Evolutionary conservation across 2,797 vertebrate species (phyloP), one percentile per base, ranked within the genome.

Genomic region (Coreius guichenoti): DNA sequence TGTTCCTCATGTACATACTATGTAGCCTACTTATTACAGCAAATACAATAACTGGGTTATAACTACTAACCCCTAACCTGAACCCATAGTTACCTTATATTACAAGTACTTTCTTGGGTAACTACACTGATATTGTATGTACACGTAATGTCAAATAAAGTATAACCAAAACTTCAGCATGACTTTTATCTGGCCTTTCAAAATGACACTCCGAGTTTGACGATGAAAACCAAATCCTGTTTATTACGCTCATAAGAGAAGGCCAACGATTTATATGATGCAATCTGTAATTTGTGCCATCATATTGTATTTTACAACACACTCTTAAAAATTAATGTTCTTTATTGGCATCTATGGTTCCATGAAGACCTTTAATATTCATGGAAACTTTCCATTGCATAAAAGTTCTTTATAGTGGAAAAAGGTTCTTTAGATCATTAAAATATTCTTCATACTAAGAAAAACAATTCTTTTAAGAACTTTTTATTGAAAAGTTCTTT

Each of bases 141-240:
- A 43, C 39, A 43, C 1, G 9, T 43, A 2, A 8, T 43, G 39
- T 43, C 2, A 43, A 43, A 43, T 43, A 43, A 43, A 43, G 39
- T 43, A 43, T 43, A 43, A 43, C 8, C 39, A 43, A 43, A 43
- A 43, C 39, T 65, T 65, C 1, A 11, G 39, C 58, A 21, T 21
- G 58, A 65, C 56, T 83, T 67, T 68, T 76, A 75, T 63, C 29
- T 83, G 72, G 19, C 43, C 43, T 83, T 75, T 51, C 9, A 82
- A 72, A 75, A 21, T 26, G 21, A 74, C 54, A 61, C 16, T 33
- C 26, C 1, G 1, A 43, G 43, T 74, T 75, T 83, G 72, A 79
- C 1, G 0, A 74, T n/a, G 54, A 72, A 61, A 72, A 43, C 33
- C 17, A 47, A 61, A 47, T 82, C 80, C 29, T 81, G 13, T 39